Base-by-base conservation (phyloP, 2,113 vertebrate genomes). In the Solenodon paradoxus region DNA sequence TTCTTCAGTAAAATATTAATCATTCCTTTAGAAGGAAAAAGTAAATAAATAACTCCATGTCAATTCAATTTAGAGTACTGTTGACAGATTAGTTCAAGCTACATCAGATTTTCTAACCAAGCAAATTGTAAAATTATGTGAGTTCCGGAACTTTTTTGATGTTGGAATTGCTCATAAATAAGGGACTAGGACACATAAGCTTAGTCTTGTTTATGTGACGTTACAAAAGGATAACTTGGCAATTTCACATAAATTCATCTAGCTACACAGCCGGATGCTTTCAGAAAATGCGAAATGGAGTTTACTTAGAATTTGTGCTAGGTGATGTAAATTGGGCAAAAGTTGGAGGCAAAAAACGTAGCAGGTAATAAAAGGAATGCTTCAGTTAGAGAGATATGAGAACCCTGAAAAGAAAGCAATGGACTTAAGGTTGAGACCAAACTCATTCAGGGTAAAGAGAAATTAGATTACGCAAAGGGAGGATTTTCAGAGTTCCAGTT, bases 1-100 rank as follows among this genome's bases (percentile, higher is more conserved):
- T 40, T 95, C 32, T 92, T 92, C 57, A 51, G 40, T 63, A 35
- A 91, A 94, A 69, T 64, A 63, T 26, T 66, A 87, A 57, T 69
- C 45, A 64, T 75, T 9, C 5, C 11, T 40, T 10, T 80, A 72
- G 66, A 0, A 51, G 28, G 17, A 61, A 63, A 38, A 71, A 38
- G 20, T 40, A 82, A 91, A 53, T 81, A 63, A 89, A 42, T 15
- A 94, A 26, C 8, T 7, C 12, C 24, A 15, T 7, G 1, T 71
- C 38, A 53, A 3, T 57, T 91, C 28, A 71, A 35, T 10, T 32
- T 75, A 71, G 49, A 5, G 1, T 64, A 5, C 32, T 82, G 5
- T 22, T 69, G 55, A 64, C 26, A 69, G 77, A 78, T 82, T 61
- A 72, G 1, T 64, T 96, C 22, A 88, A 88, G 28, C 11, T 11